phyloP scores from a whole-genome alignment of 2,888 invertebrate species.

The Campoletis raptor region DNA sequence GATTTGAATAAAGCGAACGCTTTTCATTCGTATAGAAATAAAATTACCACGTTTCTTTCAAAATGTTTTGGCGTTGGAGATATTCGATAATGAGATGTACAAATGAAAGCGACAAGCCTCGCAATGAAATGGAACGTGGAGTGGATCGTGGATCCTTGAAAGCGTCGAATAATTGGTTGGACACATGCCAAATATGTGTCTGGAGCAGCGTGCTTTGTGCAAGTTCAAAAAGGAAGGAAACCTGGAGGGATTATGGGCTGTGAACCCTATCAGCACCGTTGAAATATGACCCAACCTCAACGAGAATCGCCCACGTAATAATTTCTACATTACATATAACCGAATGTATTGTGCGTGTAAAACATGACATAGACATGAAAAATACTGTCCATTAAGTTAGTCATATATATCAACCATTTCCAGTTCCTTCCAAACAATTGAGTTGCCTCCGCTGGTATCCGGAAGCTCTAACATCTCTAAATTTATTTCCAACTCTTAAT shows the following conservation, averaged over 20 bases:
- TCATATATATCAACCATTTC: not conserved
- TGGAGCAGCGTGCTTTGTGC: slow-evolving; percentile 57
- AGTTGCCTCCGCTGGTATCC: not conserved
- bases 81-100: slow-evolving; percentile 49
- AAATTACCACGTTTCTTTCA: not conserved
- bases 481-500: not conserved
- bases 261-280: slow-evolving; percentile 32
- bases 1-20: slow-evolving; percentile 11
- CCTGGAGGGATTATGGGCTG: slow-evolving; percentile 22
- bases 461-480: not conserved
- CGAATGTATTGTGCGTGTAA: not conserved
- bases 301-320: slow-evolving; percentile 18
- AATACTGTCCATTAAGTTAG: not conserved
- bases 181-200: slow-evolving; percentile 73
- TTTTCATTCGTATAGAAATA: slow-evolving; percentile 4
- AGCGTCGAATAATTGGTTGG: slow-evolving; percentile 77
- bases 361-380: not conserved
- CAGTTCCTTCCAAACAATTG: not conserved
- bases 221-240: slow-evolving; percentile 7
- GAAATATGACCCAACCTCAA: slow-evolving; percentile 30
- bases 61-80: slow-evolving; percentile 27
- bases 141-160: slow-evolving; percentile 64
- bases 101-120: slow-evolving; percentile 57
- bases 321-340: slow-evolving; percentile 5
- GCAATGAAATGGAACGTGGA: slow-evolving; percentile 70